phyloP scores from a whole-genome alignment of 2,797 vertebrate genomes.

The Lepilemur ruficaudatus region DNA sequence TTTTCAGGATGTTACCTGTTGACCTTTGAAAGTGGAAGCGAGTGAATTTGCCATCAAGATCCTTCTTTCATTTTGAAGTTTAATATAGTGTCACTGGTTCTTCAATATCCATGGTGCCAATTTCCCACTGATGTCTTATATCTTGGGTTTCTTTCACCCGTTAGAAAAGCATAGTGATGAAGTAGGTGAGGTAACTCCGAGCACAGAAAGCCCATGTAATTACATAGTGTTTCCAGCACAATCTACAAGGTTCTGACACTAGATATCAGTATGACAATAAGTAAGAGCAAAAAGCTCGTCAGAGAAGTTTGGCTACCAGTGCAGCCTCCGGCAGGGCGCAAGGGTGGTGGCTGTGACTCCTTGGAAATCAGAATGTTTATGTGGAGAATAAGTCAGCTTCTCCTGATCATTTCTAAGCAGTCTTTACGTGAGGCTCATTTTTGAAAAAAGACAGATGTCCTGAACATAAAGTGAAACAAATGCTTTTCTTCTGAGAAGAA shows the following conservation, averaged over 20 bases:
- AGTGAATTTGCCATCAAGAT: constrained; percentile 61
- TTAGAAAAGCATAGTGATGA: constrained; percentile 65
- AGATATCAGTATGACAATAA: constrained; percentile 10
- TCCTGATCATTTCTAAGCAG: neutral
- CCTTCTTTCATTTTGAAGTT: constrained; percentile 73
- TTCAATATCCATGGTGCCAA: constrained; percentile 47
- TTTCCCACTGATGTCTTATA: constrained; percentile 67
- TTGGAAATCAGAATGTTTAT: neutral
- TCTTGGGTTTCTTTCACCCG: constrained; percentile 50
- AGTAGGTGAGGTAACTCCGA: constrained; percentile 52
- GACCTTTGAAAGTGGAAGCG: constrained; percentile 68
- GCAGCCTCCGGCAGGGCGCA: neutral
- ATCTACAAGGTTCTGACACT: constrained; percentile 42
- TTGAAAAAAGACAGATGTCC: neutral
- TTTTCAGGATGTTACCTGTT: constrained; percentile 59
- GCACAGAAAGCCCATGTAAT: constrained; percentile 58
- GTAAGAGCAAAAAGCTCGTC: constrained; percentile 31
- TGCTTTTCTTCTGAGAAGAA: constrained; percentile 38
- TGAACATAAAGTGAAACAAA: constrained; percentile 19
- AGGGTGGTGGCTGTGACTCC: neutral
- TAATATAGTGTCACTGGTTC: constrained; percentile 65
- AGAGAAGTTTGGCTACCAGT: neutral
- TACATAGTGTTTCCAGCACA: constrained; percentile 50
- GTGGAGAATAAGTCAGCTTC: neutral
- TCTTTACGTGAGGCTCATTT: constrained; percentile 14